Evolutionary conservation across 2,113 vertebrate genomes (phyloP).

Genomic region (Fulmarus glacialis): DNA sequence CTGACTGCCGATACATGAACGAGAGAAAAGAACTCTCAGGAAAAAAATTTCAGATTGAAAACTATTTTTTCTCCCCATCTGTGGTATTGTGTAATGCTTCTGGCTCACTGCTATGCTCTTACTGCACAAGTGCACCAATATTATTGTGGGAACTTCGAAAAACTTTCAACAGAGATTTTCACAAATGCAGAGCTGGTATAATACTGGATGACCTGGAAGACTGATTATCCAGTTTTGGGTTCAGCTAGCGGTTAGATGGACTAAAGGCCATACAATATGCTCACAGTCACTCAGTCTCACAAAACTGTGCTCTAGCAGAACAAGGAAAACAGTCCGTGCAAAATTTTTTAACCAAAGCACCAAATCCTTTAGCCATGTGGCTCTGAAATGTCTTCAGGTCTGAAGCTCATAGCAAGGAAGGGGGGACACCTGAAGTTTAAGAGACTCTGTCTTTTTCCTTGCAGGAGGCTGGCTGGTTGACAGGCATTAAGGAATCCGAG

Average conservation of each 20-base stretch:
- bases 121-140: background rate
- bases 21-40: background rate
- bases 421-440: background rate
- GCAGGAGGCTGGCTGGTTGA: slow-evolving; percentile 97
- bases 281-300: background rate
- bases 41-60: background rate
- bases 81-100: background rate
- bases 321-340: background rate
- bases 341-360: background rate
- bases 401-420: background rate
- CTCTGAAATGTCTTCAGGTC: background rate
- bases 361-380: background rate
- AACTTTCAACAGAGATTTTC: background rate
- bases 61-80: background rate
- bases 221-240: background rate
- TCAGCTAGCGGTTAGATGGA: background rate
- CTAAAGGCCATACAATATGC: background rate
- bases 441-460: slow-evolving; percentile 43
- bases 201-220: background rate
- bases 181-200: background rate
- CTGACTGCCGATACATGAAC: background rate
- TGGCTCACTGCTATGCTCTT: background rate
- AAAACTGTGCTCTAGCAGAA: background rate
- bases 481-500: slow-evolving; percentile 88
- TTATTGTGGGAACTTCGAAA: background rate